A percentile compares a stretch with the other conserved stretches of the same genome.
These are phyloP conservation scores for Australoheros scitulus DNA, from an alignment of 2,113 vertebrate species.

Conservation along the genomic window DNA sequence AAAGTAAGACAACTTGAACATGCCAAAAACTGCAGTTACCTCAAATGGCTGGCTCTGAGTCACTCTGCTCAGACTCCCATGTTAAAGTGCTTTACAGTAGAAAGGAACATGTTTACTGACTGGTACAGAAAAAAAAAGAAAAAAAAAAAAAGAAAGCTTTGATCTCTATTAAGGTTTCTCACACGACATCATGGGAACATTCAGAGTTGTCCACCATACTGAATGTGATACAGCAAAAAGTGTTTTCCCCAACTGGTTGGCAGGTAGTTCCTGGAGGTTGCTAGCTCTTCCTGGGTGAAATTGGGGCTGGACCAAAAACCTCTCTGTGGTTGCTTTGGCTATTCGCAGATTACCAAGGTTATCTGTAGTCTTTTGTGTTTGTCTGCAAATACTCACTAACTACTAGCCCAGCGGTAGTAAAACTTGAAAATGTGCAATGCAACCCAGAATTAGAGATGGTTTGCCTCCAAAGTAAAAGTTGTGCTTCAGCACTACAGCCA, in stretches of 20 bases:
- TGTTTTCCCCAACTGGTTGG: neutral
- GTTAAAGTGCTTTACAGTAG: neutral
- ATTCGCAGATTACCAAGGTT: neutral
- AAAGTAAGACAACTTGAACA: neutral
- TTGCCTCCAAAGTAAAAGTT: neutral
- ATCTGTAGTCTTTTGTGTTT: neutral
- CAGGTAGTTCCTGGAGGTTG: fast-evolving
- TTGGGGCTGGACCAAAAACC: neutral
- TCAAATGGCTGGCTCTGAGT: neutral
- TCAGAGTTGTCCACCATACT: neutral
- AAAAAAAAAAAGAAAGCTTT: neutral
- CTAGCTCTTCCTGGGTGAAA: neutral
- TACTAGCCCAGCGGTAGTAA: fast-evolving
- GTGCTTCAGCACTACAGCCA: too few relatives aligned
- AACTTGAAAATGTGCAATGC: fast-evolving
- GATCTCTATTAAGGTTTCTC: neutral
- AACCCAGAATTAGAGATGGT: neutral
- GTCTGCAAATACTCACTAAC: neutral
- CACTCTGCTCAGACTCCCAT: neutral
- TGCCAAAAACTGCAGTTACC: neutral
- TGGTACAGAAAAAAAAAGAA: neutral
- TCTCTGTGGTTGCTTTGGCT: neutral
- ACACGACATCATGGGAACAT: neutral
- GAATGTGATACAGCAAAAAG: neutral
- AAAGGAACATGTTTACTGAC: neutral